Evolutionary conservation across 2,797 vertebrate genomes (phyloP), one percentile per base, ranked within the genome.

Genomic region (Benthosema pterotum): DNA sequence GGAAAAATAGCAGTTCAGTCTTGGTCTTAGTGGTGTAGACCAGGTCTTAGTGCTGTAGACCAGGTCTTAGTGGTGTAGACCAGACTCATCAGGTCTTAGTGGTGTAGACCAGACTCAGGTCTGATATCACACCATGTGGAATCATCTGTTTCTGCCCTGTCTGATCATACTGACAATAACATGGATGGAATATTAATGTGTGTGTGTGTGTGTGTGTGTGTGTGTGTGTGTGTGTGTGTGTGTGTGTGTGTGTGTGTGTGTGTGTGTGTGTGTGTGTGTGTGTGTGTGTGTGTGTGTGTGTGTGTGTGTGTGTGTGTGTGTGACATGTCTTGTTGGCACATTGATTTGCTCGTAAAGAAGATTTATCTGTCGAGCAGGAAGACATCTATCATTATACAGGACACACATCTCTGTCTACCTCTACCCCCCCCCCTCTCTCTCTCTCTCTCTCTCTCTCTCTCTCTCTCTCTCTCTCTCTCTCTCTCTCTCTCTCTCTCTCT

Each of bases 321-420:
- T 82, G 62, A 75, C 60, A 48, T 76, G 77, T 80, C 80, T 77
- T 79, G 79, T 83, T 80, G 68, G 80, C 68, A 83, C 78, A 85
- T 88, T 87, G 89, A 88, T 87, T n/a, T 87, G 83, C 75, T 79
- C 74, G 79, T 88, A 86, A 88, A 87, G 79, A 87, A 87, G 85
- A 87, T 88, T 86, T 86, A 90, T 92, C 73, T 71, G 72, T 82
- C 75, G 75, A 78, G 78, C 77, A 67, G 43, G 66, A 49, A 63
- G 75, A 85, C 83, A 88, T 88, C 84, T 90, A 87, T 89, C 86
- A 87, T 74, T 64, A 69, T 73, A 49, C 42, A 74, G 76, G 61
- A 78, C 79, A 74, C 57, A 60, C 55, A 73, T 72, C 42, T 62
- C 77, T 45, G 19, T 58, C 63, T 76, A 63, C 70, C 69, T 71